These are phyloP conservation scores for Oreochromis grahami DNA, from an alignment of 2,797 vertebrate genomes.

Conservation along the genomic window DNA sequence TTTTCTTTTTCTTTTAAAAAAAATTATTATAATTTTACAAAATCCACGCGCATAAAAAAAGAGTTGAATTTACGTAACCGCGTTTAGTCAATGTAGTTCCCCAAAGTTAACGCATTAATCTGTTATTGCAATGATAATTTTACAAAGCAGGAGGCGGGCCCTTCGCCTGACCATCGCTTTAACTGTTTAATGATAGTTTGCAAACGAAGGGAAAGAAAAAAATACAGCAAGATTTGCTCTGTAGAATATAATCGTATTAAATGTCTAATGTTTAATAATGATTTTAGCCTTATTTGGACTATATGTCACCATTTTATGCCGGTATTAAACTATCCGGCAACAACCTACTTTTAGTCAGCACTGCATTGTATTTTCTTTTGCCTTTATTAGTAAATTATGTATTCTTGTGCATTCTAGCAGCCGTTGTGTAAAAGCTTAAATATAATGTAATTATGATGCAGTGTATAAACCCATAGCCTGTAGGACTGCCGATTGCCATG, in stretches of 20 bases:
- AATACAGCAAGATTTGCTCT: background rate
- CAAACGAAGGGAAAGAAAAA: background rate
- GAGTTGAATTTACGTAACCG: background rate
- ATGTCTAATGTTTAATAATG: background rate
- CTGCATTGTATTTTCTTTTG: background rate
- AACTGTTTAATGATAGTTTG: slow-evolving; percentile 48
- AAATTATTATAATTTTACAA: background rate
- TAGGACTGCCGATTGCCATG: background rate
- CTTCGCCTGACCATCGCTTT: background rate
- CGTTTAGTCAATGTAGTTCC: background rate
- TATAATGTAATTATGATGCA: background rate
- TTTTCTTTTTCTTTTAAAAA: no score
- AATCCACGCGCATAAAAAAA: background rate
- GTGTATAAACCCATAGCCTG: background rate
- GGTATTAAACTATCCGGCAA: background rate
- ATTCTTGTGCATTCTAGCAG: background rate
- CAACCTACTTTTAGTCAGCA: background rate
- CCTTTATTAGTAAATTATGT: background rate
- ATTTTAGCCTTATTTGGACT: background rate
- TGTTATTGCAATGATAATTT: slow-evolving; percentile 3
- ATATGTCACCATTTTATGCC: background rate
- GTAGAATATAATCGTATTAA: background rate
- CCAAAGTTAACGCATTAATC: background rate
- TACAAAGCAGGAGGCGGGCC: slow-evolving; percentile 47
- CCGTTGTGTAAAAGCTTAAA: background rate